Evolutionary conservation across 1,140 invertebrate species (phyloP), one percentile per base, ranked within the genome.

Genomic region (Ruditapes philippinarum): DNA sequence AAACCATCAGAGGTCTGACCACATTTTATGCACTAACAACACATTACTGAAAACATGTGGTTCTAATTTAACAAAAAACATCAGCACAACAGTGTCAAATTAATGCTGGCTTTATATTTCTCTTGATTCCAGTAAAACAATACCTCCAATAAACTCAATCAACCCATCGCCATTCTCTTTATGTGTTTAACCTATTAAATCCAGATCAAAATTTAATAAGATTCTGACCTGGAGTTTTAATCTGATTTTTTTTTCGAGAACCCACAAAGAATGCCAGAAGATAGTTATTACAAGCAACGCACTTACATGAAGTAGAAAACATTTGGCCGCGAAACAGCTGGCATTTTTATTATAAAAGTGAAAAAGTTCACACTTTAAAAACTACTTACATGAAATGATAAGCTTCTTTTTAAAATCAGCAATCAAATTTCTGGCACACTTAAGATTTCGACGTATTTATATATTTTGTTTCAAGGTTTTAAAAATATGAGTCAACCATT

Each of bases 51-150:
- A 65, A 17, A 33, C 74, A 78, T 49, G 45, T 78, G 74, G n/a
- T 51, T 51, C 19, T 17, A 78, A 54, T 78, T 78, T 78, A 31
- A 17, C 7, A 11, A 78, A 78, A 51, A 4, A 49, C 31, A 49
- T 19, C 22, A 28, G 7, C 74, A 78, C 42, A 78, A 49, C 74
- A 51, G 74, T 78, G 74, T 78, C 74, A 78, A 28, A 49, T 78
- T 78, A 78, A 51, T 31, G 25, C n/a, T 40, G 33, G 14, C 33
- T 70, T 70, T 70, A 70, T 70, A 17, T 70, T 70, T 70, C 36
- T 40, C 65, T 70, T 70, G 65, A 70, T 54, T 78, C 54, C 33
- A 17, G 74, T 78, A 78, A 78, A 78, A 78, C 74, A 78, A 78
- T 78, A 78, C 45, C 25, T 22, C 4, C 11, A 22, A n/a, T 78